Evolutionary conservation across 2,113 vertebrate genomes (phyloP), one percentile per base, ranked within the genome.

Genomic region (Irena cyanogastra): DNA sequence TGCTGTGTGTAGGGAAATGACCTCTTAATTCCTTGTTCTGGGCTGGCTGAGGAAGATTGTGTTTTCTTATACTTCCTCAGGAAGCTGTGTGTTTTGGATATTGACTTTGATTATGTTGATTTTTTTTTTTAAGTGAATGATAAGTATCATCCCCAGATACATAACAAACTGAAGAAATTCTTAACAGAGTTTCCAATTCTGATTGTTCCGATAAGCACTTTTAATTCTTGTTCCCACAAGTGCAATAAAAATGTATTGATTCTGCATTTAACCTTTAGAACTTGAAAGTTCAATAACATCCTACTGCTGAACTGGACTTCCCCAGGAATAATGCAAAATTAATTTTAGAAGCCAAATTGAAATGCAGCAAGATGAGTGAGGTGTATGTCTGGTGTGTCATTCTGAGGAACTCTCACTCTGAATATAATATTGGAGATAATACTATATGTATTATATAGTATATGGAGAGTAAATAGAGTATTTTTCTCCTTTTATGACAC

Each of bases 51-150:
- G 61, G 49, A 75, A 68, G 22, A 57, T 61, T 26, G 21, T 6
- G 11, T 70, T 87, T 93, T 74, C 33, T 86, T 86, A 20, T 57
- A 16, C 71, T 92, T 94, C 54, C 72, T 69, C 37, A 77, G 93
- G 80, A 96, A 94, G 50, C 39, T 66, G 18, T 60, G 92, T 79
- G 61, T n/a, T 95, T 78, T 78, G 52, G 50, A 13, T 91, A 47
- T 87, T 92, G 80, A 31, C 20, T 69, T 47, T 3, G 53, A 30
- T 35, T 53, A 28, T 90, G 64, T 33, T 56, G 64, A 7, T 4
- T 69, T 72, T 76, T 47, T 45, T 42, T 42, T 41, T 9, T 1
- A 50, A 53, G 39, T 31, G 30, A 41, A 27, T 52, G 7, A 10
- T 84, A 44, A 61, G 7, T 41, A 75, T 14, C 26, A 27, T 16